Evolutionary conservation across 2,797 vertebrate genomes (phyloP).

Genomic region (Parauchenoglanis punctatus): DNA sequence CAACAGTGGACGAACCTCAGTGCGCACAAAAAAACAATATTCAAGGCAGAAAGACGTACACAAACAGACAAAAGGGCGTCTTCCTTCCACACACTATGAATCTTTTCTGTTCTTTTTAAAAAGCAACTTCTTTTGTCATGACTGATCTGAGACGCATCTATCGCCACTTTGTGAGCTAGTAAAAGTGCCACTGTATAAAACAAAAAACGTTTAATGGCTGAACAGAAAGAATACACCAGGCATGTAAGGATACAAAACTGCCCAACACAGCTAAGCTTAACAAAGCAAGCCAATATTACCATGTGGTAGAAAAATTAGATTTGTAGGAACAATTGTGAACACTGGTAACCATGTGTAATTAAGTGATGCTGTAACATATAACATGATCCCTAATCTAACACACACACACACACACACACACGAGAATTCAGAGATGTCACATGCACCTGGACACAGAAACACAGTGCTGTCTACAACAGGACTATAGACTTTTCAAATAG

Average conservation of each 20-base stretch:
- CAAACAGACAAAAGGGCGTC: constrained; percentile 38
- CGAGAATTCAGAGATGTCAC: constrained; percentile 34
- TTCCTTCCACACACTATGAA: constrained; percentile 1
- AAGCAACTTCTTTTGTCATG: constrained; percentile 15
- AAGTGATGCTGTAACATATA: constrained; percentile 22
- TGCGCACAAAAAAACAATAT: constrained; percentile 56
- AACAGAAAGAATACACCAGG: constrained; percentile 1
- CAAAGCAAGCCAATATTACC: background rate
- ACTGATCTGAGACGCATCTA: constrained; percentile 28
- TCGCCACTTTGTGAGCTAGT: constrained; percentile 38
- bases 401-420: constrained; percentile 24
- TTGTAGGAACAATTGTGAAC: constrained; percentile 2
- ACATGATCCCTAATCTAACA: constrained; percentile 34
- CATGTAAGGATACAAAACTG: constrained; percentile 3
- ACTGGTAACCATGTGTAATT: background rate
- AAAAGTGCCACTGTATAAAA: constrained; percentile 36
- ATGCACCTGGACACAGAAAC: constrained; percentile 57
- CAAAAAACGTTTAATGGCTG: constrained; percentile 25
- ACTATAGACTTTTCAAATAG: constrained; percentile 67
- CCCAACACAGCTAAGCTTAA: constrained; percentile 8
- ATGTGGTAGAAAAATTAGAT: background rate
- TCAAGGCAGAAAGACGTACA: constrained; percentile 58
- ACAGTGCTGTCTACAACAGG: constrained; percentile 57
- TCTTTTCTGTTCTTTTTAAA: constrained; percentile 24
- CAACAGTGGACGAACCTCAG: constrained; percentile 43